phyloP scores from a whole-genome alignment of 1,140 invertebrate genomes.

The Brachionus angularis region DNA sequence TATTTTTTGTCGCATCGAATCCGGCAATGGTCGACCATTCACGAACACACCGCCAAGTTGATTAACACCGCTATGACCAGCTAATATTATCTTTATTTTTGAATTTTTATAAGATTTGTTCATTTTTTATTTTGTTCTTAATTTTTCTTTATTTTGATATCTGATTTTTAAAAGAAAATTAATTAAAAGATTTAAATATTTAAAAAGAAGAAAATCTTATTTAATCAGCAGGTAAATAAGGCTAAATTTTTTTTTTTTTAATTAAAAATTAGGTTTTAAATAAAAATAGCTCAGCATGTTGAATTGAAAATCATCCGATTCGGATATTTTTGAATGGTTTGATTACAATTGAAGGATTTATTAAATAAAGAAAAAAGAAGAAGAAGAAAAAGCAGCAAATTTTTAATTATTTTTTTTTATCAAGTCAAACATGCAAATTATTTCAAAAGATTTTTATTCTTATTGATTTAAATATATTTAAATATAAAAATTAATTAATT shows the following conservation, averaged over 20 bases:
- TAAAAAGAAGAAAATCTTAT: not conserved
- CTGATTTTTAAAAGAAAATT: not conserved
- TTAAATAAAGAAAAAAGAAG: too few species aligned
- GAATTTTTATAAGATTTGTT: conserved; percentile 27
- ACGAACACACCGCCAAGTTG: conserved; percentile 86
- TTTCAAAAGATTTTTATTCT: too few species aligned
- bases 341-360: conserved; percentile 13
- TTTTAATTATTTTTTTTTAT: conserved; percentile 27
- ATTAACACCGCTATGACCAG: conserved; percentile 74
- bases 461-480: conserved; percentile 29
- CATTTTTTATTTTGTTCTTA: not conserved
- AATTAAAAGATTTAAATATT: not conserved
- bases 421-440: too few species aligned
- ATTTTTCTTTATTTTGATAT: not conserved
- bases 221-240: conserved; percentile 36
- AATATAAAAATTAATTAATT: conserved; percentile 38
- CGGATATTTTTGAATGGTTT: conserved; percentile 2
- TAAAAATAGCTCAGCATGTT: conserved; percentile 12
- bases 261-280: not conserved
- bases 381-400: conserved; percentile 9
- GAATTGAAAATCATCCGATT: conserved; percentile 4
- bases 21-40: conserved; percentile 78
- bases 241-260: not conserved
- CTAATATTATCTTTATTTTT: conserved; percentile 31
- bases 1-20: conserved; percentile 73